These are phyloP conservation scores for Trachelus troglodyta DNA, from an alignment of 2,888 invertebrate genomes.

Conservation along the genomic window DNA sequence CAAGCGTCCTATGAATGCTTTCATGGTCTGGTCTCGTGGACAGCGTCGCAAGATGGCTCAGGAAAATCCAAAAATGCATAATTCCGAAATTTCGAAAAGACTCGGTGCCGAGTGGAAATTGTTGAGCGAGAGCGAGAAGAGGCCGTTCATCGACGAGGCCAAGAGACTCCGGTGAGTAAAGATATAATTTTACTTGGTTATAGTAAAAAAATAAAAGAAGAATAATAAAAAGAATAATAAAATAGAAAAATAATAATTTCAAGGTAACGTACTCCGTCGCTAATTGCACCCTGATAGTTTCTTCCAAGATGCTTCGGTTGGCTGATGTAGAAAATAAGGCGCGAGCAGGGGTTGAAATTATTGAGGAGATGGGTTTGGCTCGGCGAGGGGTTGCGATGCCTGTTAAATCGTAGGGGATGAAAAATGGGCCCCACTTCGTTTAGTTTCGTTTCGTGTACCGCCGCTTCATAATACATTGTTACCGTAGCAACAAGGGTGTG, in stretches of 20 bases:
- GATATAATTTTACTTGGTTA: not conserved
- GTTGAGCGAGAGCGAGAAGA: slow-evolving; percentile 85
- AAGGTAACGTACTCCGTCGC: not conserved
- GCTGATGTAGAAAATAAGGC: not conserved
- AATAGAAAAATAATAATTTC: not conserved
- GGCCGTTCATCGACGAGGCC: slow-evolving; percentile 92
- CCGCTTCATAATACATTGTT: not conserved
- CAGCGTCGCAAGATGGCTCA: slow-evolving; percentile 92
- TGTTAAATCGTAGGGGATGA: not conserved
- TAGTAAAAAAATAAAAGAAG: not conserved
- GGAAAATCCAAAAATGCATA: slow-evolving; percentile 95
- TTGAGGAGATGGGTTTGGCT: not conserved
- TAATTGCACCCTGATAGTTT: not conserved
- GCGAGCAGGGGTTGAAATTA: not conserved
- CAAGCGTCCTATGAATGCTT: slow-evolving; percentile 94
- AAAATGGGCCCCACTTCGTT: not conserved
- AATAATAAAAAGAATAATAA: no score
- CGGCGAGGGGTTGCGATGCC: not conserved
- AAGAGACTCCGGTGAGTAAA: slow-evolving; percentile 80
- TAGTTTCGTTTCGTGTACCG: not conserved
- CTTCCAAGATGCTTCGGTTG: not conserved
- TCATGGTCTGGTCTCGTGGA: slow-evolving; percentile 94
- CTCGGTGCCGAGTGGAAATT: slow-evolving; percentile 91
- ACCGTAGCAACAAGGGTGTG: not conserved
- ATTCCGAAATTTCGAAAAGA: slow-evolving; percentile 89